These are phyloP conservation scores for Toxonevra muliebris DNA, from an alignment of 2,888 invertebrate genomes.

Conservation along the genomic window DNA sequence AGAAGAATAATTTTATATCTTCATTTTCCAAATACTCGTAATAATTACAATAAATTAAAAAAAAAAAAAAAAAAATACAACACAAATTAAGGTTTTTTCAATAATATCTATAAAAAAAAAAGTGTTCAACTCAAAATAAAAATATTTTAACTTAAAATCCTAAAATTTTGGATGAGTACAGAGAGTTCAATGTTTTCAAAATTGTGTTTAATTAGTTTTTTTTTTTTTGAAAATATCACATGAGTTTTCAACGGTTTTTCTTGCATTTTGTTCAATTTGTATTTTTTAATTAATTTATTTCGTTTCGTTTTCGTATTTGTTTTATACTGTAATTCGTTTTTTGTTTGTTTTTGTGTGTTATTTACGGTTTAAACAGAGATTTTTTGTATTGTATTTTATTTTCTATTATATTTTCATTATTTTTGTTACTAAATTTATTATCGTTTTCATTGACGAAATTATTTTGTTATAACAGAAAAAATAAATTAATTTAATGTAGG, in stretches of 20 bases:
- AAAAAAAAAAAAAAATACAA: neutral
- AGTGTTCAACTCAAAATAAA: neutral
- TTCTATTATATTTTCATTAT: too few species aligned
- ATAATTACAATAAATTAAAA: neutral
- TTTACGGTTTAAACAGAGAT: neutral
- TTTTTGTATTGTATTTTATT: too few species aligned
- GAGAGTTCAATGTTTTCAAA: neutral
- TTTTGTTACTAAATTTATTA: too few species aligned
- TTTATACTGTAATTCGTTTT: conserved; percentile 22
- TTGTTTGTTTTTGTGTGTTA: neutral
- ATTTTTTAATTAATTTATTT: conserved; percentile 14
- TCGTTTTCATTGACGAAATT: too few species aligned
- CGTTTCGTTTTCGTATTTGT: conserved; percentile 15
- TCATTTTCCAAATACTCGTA: neutral
- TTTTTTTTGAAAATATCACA: conserved; percentile 41
- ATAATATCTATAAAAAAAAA: neutral
- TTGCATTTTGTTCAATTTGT: conserved; percentile 26
- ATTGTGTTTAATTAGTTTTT: conserved; percentile 11
- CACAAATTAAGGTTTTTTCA: neutral
- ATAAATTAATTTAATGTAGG: neutral
- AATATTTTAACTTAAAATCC: too few species aligned
- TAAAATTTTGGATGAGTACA: too few species aligned
- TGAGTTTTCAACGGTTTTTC: conserved; percentile 37
- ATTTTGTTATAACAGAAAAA: too few species aligned
- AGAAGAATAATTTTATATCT: neutral